Conservation (phyloP, 2,113 vertebrate genomes). For the Dolichotis patagonum region DNA sequence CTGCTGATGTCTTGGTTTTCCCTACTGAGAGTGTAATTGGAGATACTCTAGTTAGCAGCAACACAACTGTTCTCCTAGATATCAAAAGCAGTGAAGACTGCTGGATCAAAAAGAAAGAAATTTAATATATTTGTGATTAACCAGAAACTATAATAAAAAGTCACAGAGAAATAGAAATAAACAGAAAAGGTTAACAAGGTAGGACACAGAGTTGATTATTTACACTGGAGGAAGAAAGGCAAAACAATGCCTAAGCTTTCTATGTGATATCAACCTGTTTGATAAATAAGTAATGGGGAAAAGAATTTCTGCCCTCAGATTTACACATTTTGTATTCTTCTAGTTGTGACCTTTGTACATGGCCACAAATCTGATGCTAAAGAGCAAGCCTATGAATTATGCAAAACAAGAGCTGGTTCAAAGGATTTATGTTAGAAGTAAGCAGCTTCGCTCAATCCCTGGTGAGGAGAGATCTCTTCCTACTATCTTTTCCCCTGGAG, state of each 20-base stretch:
- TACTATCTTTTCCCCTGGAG: not conserved
- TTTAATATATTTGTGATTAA: constrained; percentile 87
- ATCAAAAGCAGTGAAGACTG: constrained; percentile 77
- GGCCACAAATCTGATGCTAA: constrained; percentile 61
- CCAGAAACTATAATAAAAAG: constrained; percentile 84
- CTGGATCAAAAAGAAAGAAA: constrained; percentile 81
- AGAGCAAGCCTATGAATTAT: constrained; percentile 74
- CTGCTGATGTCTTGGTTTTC: constrained; percentile 80
- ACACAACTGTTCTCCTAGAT: constrained; percentile 72
- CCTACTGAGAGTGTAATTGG: constrained; percentile 85
- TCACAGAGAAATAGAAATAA: constrained; percentile 83
- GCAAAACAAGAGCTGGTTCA: constrained; percentile 15
- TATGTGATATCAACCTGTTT: constrained; percentile 70
- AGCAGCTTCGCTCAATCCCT: not conserved
- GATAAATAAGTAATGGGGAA: constrained; percentile 79
- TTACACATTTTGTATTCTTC: constrained; percentile 53
- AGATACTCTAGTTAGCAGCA: constrained; percentile 78
- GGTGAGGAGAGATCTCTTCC: not conserved
- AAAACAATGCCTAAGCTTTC: constrained; percentile 39
- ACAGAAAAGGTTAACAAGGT: constrained; percentile 85
- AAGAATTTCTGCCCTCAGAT: constrained; percentile 39
- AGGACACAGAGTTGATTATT: constrained; percentile 79
- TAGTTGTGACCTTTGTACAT: constrained; percentile 64
- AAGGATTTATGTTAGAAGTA: not conserved
- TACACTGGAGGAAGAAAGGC: constrained; percentile 32